Percentiles rank a stretch among this genome's conserved stretches.
Conservation (phyloP, 2,888 invertebrate species). For the Julus scandinavius region DNA sequence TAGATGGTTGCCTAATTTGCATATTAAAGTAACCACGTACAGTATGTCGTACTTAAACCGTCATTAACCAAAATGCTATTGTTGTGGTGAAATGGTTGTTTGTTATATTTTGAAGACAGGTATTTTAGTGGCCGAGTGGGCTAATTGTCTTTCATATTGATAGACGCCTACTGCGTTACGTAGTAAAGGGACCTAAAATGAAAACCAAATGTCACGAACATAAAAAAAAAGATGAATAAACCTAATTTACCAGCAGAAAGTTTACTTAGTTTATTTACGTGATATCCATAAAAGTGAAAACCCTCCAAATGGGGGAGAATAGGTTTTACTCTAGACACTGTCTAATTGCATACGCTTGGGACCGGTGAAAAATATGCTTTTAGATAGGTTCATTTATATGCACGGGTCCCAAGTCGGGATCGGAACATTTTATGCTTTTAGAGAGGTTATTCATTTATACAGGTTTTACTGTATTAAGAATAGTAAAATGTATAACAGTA, state of each 20-base stretch:
- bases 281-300: too few species aligned
- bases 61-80: slow-evolving; percentile 3
- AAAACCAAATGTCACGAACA: neutral
- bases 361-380: too few species aligned
- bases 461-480: too few species aligned
- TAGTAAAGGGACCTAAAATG: neutral
- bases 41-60: neutral
- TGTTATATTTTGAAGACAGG: neutral
- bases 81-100: slow-evolving; percentile 28
- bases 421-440: too few species aligned
- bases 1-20: neutral
- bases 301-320: too few species aligned
- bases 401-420: too few species aligned
- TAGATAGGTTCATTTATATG: too few species aligned
- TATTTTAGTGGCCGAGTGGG: slow-evolving; percentile 20
- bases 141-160: slow-evolving; percentile 39
- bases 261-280: too few species aligned
- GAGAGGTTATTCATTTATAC: too few species aligned
- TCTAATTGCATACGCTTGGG: too few species aligned
- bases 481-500: too few species aligned
- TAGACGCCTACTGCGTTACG: slow-evolving; percentile 22
- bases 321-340: too few species aligned
- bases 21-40: neutral
- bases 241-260: neutral
- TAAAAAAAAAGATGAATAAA: neutral